Base-by-base conservation (phyloP, 1,140 invertebrate species). In the Drosophila busckii region DNA sequence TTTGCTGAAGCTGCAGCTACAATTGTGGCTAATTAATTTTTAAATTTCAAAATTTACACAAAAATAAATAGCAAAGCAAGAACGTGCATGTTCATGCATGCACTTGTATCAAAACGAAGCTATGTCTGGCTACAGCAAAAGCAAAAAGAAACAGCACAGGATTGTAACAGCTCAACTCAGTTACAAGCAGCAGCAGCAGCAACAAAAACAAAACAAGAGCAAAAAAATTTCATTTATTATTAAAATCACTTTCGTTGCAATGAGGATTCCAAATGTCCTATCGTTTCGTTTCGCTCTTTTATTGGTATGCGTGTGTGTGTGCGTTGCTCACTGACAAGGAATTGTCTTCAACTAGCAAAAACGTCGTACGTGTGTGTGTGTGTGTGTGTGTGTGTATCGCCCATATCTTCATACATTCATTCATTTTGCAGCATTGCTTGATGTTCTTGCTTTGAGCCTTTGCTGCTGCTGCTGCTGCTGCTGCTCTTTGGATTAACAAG, bases 191-290 rank as follows among this genome's bases (percentile, higher is more conserved):
- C n/a, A n/a, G n/a, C n/a, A n/a, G n/a, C n/a, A n/a, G n/a, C n/a
- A n/a, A n/a, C n/a, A 40, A 13, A 5, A n/a, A 2, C 34, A 6
- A 32, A 9, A 13, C 12, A 19, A 17, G 40, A 13, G 9, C 9
- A 48, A 31, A 70, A 76, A 76, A 61, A 80, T 60, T 70, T 83
- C 78, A 83, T 83, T 76, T 68, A 83, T 83, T 83, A 83, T 83
- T 83, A 83, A 83, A 83, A 83, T 83, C 76, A 83, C 76, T 83
- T 83, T 83, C 76, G 76, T 83, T 83, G 76, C 76, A 83, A 83
- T 83, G 76, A 83, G 76, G 68, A 80, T 73, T 78, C 73, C 73
- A 73, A 78, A 78, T 78, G 68, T 80, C 68, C 68, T 64, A 73
- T 80, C 73, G 75, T 80, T 78, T 80, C 75, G 75, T 80, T 82